Evolutionary conservation across 2,797 vertebrate genomes (phyloP).

Genomic region (Manis pentadactyla): DNA sequence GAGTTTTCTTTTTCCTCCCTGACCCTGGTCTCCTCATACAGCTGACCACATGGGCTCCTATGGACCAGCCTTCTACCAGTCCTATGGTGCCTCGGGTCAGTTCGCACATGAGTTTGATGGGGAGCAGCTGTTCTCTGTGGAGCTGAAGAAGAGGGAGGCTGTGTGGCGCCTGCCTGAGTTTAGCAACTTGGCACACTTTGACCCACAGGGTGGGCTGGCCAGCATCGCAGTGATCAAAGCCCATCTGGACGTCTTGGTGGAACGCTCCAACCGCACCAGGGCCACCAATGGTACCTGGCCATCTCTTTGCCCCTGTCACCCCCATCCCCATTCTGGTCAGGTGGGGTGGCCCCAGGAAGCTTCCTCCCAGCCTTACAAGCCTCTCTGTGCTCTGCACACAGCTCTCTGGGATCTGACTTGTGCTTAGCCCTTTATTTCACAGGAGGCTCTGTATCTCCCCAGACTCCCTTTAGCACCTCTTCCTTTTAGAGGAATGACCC

Average conservation of each 20-base stretch:
- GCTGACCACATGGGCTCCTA: slow-evolving; percentile 77
- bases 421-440: neutral
- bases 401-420: neutral
- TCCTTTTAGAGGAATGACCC: neutral
- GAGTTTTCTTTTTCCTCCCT: neutral
- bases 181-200: neutral
- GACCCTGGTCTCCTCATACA: neutral
- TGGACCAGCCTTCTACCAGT: slow-evolving; percentile 70
- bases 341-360: neutral
- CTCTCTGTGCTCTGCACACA: fast-evolving
- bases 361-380: neutral
- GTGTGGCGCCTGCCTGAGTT: slow-evolving; percentile 80
- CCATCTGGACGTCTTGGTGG: slow-evolving; percentile 36
- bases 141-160: slow-evolving; percentile 67
- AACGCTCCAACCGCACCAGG: slow-evolving; percentile 66
- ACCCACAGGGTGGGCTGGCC: slow-evolving; percentile 63
- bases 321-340: neutral
- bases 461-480: neutral
- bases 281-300: slow-evolving; percentile 39
- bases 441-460: neutral
- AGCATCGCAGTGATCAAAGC: fast-evolving
- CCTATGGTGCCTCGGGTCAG: slow-evolving; percentile 25
- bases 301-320: neutral
- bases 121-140: slow-evolving; percentile 78
- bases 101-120: slow-evolving; percentile 72